These are phyloP conservation scores for Sinocyclocheilus anophthalmus DNA, from an alignment of 2,113 vertebrate genomes.

Conservation along the genomic window DNA sequence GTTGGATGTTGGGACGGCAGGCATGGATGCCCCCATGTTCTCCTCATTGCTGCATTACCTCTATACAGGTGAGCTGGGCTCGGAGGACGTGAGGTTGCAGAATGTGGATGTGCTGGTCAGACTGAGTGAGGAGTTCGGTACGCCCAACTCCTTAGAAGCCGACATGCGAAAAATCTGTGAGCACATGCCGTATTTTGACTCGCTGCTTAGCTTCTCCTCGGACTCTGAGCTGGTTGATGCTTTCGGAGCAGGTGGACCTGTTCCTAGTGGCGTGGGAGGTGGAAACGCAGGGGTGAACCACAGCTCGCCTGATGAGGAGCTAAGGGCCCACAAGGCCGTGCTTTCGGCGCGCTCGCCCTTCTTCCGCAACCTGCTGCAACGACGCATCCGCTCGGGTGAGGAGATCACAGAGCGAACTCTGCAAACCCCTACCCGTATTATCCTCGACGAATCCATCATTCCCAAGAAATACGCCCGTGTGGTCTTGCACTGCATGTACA, in stretches of 20 bases:
- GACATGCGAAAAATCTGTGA: constrained; percentile 95
- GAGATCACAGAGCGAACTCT: too few species aligned
- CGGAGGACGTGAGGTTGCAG: constrained; percentile 91
- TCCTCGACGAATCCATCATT: constrained; percentile 98
- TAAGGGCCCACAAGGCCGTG: too few species aligned
- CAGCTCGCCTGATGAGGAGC: too few species aligned
- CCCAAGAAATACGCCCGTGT: constrained; percentile 97
- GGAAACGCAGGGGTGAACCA: too few species aligned
- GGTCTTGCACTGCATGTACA: constrained; percentile 99
- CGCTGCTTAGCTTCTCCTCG: constrained; percentile 95
- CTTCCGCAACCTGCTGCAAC: too few species aligned
- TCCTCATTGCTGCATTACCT: constrained; percentile 96
- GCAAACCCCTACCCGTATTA: too few species aligned
- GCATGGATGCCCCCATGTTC: constrained; percentile 97
- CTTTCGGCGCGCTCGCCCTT: too few species aligned
- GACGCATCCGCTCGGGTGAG: too few species aligned
- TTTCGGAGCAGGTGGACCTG: constrained; percentile 77
- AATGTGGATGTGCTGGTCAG: constrained; percentile 94
- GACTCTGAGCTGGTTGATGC: constrained; percentile 92
- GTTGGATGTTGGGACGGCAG: constrained; percentile 94
- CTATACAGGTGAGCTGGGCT: constrained; percentile 94
- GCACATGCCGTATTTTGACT: constrained; percentile 97
- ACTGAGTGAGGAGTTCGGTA: constrained; percentile 97
- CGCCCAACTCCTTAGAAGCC: constrained; percentile 93
- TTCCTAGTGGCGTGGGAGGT: too few species aligned